Evolutionary conservation across 2,888 invertebrate genomes (phyloP), one percentile per base, ranked within the genome.

Genomic region (Notodonta ziczac): DNA sequence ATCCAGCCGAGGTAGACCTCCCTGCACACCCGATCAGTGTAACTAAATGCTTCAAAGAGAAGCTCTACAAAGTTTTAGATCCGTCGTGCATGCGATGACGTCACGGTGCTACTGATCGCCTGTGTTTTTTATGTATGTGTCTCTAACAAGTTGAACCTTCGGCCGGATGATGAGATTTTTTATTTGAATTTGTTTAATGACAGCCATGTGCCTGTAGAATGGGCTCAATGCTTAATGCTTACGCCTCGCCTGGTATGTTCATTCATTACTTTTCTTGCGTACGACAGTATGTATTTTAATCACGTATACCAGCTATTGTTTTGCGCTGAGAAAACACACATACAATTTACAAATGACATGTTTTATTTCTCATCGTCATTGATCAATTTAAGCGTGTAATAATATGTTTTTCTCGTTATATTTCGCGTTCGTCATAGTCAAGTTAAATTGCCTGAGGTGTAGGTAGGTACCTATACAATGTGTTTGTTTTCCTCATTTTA

Each of bases 121-220:
- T n/a, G 52, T 42, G 70, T 57, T 69, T 67, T 35, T 35, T 7
- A 24, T 24, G 24, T 66, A 68, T 56, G 42, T 60, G 59, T 62
- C 56, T 58, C 65, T 62, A 67, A 67, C 65, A 68, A 63, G 32
- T 52, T 32, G 54, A 54, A 54, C 67, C 67, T 73, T 64, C 66
- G 69, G 80, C 83, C 82, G 79, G 82, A 78, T 77, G 82, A 83
- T 80, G 77, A 60, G 61, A 52, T 63, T 72, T 78, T 76, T 76
- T 75, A 66, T 74, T 72, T 64, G 60, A 62, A 24, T 62, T 65
- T 56, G 64, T 66, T 50, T 69, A 65, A 73, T 65, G 68, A 70
- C 62, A 70, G 72, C 65, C 74, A 74, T 74, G 73, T 73, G 73
- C 61, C 63, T 35, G 59, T 50, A 9, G 42, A 42, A 42, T 14